Percentiles rank a stretch among this genome's conserved stretches.
Conservation (phyloP, 2,888 invertebrate species). For the Heliconius ismenius region DNA sequence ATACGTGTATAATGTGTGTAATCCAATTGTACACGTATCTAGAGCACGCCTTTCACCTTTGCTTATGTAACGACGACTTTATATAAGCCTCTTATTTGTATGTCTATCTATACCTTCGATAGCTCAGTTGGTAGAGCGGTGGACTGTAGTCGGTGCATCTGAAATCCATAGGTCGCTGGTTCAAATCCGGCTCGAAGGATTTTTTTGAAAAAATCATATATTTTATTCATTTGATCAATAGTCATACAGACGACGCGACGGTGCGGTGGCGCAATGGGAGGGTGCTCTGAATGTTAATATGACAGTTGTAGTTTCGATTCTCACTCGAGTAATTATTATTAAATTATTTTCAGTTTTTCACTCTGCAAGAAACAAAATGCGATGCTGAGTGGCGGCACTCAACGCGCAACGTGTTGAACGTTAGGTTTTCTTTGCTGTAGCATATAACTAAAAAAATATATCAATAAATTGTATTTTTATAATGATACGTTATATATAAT, state of each 20-base stretch:
- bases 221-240: not conserved
- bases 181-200: slow-evolving; percentile 84
- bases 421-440: not conserved
- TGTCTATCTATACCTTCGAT: slow-evolving; percentile 66
- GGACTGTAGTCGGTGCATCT: slow-evolving; percentile 70
- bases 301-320: not conserved
- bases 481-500: not conserved
- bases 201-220: not conserved
- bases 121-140: slow-evolving; percentile 83
- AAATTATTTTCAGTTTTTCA: not conserved
- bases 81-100: slow-evolving; percentile 20
- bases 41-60: slow-evolving; percentile 36
- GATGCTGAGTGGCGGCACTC: not conserved
- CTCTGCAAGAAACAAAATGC: not conserved
- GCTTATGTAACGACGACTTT: slow-evolving; percentile 15
- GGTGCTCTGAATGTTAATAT: not conserved
- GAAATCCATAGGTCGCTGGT: slow-evolving; percentile 84
- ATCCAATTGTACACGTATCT: slow-evolving; percentile 23
- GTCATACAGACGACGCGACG: not conserved
- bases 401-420: not conserved
- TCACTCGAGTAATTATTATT: not conserved
- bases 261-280: not conserved
- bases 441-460: not conserved
- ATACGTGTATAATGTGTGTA: not conserved
- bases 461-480: not conserved